These are phyloP conservation scores for Radopholus similis DNA, from an alignment of 1,140 invertebrate species.

Conservation along the genomic window DNA sequence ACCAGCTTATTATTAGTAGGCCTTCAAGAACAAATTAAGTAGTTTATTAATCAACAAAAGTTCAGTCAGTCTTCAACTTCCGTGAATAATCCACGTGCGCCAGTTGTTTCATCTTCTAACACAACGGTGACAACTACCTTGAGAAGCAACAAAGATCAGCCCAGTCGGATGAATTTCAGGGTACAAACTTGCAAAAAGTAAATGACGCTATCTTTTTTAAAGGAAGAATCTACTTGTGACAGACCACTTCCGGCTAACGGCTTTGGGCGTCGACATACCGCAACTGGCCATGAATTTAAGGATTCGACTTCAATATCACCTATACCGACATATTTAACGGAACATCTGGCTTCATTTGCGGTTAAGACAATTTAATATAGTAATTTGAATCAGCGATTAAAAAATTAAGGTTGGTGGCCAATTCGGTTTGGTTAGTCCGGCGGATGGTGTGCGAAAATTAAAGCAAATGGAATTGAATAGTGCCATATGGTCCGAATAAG, in stretches of 20 bases:
- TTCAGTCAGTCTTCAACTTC: too few species aligned
- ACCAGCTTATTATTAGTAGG: too few species aligned
- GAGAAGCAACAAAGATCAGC: neutral
- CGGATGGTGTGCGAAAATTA: conserved; percentile 88
- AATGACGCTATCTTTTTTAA: too few species aligned
- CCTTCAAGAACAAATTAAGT: too few species aligned
- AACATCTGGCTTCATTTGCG: conserved; percentile 95
- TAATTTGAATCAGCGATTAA: neutral
- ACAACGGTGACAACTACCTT: neutral
- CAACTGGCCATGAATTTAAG: neutral
- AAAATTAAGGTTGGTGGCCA: conserved; percentile 47
- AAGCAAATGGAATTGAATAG: conserved; percentile 93
- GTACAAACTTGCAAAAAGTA: neutral
- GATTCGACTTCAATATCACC: conserved; percentile 18
- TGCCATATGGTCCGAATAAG: conserved; percentile 81
- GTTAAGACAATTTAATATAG: conserved; percentile 62
- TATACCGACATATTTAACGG: conserved; percentile 76
- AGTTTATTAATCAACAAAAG: too few species aligned
- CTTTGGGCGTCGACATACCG: conserved; percentile 9
- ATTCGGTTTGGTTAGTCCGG: conserved; percentile 60
- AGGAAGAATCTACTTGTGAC: too few species aligned
- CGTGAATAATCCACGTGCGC: too few species aligned
- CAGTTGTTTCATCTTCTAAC: too few species aligned
- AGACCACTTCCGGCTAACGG: neutral
- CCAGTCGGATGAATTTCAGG: neutral